Evolutionary conservation across 2,888 invertebrate genomes (phyloP).

Genomic region (Archaeoteleia sp.): DNA sequence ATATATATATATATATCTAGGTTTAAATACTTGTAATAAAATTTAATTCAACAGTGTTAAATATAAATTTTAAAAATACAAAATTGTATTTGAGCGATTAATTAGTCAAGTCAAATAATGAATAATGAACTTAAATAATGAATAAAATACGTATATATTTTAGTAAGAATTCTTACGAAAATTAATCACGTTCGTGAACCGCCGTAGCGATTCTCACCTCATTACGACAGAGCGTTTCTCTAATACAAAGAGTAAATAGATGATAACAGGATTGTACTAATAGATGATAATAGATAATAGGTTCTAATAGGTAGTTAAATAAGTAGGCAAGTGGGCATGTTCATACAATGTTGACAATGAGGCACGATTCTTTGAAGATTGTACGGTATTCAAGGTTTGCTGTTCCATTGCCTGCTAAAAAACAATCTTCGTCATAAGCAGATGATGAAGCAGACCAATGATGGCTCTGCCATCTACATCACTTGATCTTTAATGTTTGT

Average conservation of each 20-base stretch:
- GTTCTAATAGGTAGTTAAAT: conserved; percentile 55
- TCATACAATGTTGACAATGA: conserved; percentile 53
- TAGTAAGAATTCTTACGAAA: conserved; percentile 22
- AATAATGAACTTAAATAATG: too few relatives aligned
- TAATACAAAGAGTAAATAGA: conserved; percentile 52
- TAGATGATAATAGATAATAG: conserved; percentile 54
- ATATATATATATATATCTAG: too few relatives aligned
- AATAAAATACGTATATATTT: too few relatives aligned
- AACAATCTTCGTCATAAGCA: conserved; percentile 33
- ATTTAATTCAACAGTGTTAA: too few relatives aligned
- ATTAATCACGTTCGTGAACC: conserved; percentile 47
- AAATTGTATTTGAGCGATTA: too few relatives aligned
- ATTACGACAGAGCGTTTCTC: conserved; percentile 41
- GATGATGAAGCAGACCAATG: too few relatives aligned
- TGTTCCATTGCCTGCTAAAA: conserved; percentile 12
- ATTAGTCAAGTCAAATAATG: too few relatives aligned
- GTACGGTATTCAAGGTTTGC: conserved; percentile 48
- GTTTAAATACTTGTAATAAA: too few relatives aligned
- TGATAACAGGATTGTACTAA: conserved; percentile 54
- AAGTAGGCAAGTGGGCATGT: conserved; percentile 51
- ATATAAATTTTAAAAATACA: too few relatives aligned
- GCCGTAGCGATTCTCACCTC: conserved; percentile 44
- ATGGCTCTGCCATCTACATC: too few relatives aligned
- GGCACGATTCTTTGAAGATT: conserved; percentile 50
- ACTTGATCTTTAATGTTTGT: too few relatives aligned